Percentiles rank a stretch among this genome's conserved stretches.
Conservation (phyloP, 2,797 vertebrate genomes). For the Syngnathus acus region DNA sequence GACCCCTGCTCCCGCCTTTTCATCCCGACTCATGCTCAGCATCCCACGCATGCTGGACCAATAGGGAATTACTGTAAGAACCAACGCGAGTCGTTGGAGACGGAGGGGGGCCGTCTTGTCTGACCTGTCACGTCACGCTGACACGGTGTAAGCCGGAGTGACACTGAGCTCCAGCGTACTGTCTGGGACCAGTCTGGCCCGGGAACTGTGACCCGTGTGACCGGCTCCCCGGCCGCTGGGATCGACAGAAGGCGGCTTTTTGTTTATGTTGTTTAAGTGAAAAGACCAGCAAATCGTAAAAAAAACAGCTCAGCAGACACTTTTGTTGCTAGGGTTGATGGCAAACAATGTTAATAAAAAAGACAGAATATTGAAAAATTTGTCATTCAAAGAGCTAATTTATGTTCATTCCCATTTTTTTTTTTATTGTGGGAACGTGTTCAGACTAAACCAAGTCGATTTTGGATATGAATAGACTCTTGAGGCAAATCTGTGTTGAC, state of each 20-base stretch:
- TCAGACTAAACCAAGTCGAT: neutral
- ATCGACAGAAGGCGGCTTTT: slow-evolving; percentile 31
- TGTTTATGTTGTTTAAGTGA: slow-evolving; percentile 45
- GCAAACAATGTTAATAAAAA: neutral
- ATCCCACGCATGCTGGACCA: slow-evolving; percentile 46
- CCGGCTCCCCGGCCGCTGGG: slow-evolving; percentile 33
- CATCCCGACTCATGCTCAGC: slow-evolving; percentile 42
- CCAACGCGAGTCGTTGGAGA: slow-evolving; percentile 17
- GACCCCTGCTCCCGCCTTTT: slow-evolving; percentile 39
- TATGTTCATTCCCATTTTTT: slow-evolving; percentile 2
- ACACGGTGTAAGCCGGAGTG: slow-evolving; percentile 63
- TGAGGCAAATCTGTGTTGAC: slow-evolving; percentile 4
- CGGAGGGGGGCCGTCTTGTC: slow-evolving; percentile 29
- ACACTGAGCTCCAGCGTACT: slow-evolving; percentile 57
- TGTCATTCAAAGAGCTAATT: too few relatives aligned
- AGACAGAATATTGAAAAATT: neutral
- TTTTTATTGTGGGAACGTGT: neutral
- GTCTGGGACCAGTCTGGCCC: slow-evolving; percentile 55
- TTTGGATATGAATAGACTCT: neutral
- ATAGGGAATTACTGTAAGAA: slow-evolving; percentile 46
- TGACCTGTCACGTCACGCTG: slow-evolving; percentile 64
- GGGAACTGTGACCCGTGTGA: slow-evolving; percentile 50
- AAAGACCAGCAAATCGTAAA: slow-evolving; percentile 3
- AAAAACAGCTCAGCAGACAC: slow-evolving; percentile 45
- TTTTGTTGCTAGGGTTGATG: neutral